Conservation (phyloP, 2,113 vertebrate genomes). For the Poeciliopsis retropinna region DNA sequence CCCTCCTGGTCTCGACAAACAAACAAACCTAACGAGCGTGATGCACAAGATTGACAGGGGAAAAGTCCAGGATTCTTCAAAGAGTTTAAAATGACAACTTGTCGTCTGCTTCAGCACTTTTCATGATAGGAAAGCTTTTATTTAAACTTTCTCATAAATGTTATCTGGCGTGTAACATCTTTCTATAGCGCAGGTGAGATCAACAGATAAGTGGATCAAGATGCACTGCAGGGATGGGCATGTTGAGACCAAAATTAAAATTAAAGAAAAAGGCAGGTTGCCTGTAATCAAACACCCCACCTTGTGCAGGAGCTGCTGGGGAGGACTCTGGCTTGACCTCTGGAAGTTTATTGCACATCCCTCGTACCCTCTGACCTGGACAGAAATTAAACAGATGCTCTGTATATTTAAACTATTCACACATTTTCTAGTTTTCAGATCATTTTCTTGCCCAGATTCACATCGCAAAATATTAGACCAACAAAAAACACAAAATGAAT, state of each 20-base stretch:
- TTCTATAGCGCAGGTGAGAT: not conserved
- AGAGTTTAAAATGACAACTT: not conserved
- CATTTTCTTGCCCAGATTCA: not conserved
- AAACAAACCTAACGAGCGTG: constrained; percentile 19
- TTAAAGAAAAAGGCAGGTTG: not conserved
- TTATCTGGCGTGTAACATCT: not conserved
- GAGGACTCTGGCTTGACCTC: constrained; percentile 44
- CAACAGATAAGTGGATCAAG: not conserved
- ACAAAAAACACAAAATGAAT: not conserved
- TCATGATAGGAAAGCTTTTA: not conserved
- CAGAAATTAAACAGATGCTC: not conserved
- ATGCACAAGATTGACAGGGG: not conserved
- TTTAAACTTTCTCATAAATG: not conserved
- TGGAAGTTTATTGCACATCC: constrained; percentile 76
- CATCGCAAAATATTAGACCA: not conserved
- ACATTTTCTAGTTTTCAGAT: not conserved
- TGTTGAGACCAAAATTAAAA: not conserved
- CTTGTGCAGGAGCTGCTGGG: constrained; percentile 35
- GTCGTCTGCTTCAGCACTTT: too few species aligned
- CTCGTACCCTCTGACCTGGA: constrained; percentile 66
- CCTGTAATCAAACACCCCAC: constrained; percentile 30
- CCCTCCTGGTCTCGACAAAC: constrained; percentile 1
- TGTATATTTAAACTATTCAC: too few species aligned
- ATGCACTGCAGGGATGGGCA: not conserved
- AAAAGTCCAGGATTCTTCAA: not conserved